A percentile compares a stretch with the other conserved stretches of the same genome.
phyloP scores from a whole-genome alignment of 2,888 invertebrate species.

The Glomeris marginata region DNA sequence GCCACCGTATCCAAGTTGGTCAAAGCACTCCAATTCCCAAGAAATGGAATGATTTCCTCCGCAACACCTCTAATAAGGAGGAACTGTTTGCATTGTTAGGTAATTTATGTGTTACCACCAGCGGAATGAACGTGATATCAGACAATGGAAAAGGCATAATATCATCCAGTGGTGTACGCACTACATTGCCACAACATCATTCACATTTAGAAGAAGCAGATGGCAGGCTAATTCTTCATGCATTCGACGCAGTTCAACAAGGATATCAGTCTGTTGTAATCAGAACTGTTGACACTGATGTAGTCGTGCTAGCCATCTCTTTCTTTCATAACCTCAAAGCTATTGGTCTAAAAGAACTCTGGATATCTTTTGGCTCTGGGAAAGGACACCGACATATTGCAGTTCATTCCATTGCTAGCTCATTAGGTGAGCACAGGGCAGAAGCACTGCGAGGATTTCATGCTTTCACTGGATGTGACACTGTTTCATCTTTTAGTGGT shows the following conservation, averaged over 20 bases:
- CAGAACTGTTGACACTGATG: constrained; percentile 17
- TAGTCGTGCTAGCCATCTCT: constrained; percentile 14
- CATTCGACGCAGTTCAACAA: constrained; percentile 10
- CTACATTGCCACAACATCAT: too few relatives aligned
- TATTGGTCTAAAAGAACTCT: constrained; percentile 1
- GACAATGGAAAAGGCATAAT: too few relatives aligned
- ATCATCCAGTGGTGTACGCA: too few relatives aligned
- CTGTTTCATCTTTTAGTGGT: constrained; percentile 11
- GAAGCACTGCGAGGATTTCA: constrained; percentile 10
- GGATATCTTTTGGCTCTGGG: constrained; percentile 7
- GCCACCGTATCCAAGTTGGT: too few relatives aligned
- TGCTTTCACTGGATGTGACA: constrained; percentile 15
- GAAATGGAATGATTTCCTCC: too few relatives aligned
- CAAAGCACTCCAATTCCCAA: too few relatives aligned
- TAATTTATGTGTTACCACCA: too few relatives aligned
- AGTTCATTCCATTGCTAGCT: constrained; percentile 6
- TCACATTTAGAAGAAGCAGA: constrained; percentile 13
- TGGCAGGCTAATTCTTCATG: constrained; percentile 15
- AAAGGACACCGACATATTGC: background rate
- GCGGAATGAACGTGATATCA: too few relatives aligned
- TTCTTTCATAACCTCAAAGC: background rate
- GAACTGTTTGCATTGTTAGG: too few relatives aligned
- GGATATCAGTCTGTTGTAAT: constrained; percentile 8
- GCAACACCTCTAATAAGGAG: too few relatives aligned
- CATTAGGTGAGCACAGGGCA: background rate